Base-by-base conservation (phyloP, 2,113 vertebrate genomes). In the Calyptomena viridis region DNA sequence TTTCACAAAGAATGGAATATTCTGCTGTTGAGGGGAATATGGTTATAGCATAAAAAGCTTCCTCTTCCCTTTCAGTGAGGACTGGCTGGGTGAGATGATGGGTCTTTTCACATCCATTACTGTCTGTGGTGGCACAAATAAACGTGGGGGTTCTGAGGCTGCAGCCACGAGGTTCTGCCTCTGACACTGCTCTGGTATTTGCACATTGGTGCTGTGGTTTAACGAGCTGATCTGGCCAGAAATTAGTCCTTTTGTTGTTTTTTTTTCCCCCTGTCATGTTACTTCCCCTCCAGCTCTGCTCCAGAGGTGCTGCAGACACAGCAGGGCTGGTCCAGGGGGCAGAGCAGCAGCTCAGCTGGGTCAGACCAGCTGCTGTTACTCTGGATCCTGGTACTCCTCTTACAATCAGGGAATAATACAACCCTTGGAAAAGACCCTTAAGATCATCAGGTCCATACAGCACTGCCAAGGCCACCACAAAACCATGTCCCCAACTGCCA, bases 121-220 rank as follows among this genome's bases (percentile, higher is more conserved):
- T 67, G 44, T 14, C 64, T 74, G 58, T 33, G 68, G 5, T 39
- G 33, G n/a, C 46, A 33, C 6, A 5, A 37, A 20, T 31, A 20
- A 60, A 56, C 0, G 4, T 4, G 27, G 14, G 8, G 12, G 0
- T 35, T 67, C 68, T 63, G 63, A 39, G 47, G 62, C 14, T 1
- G 4, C 71, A 47, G 12, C 30, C 23, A 0, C 10, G 62, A 52
- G 53, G 35, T 87, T 82, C 79, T 85, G 55, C 75, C 58, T 66
- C 37, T 20, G 14, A 9, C 7, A 1, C 28, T 25, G 67, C 59
- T 55, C 23, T 42, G 5, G 31, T 31, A 0, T 69, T 56, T 8
- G 9, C 4, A 4, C 16, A 0, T 0, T 78, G 71, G 23, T 59
- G 3, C 40, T 78, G 55, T 52, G 46, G 27, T 46, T 72, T 78